Evolutionary conservation across 2,113 vertebrate genomes (phyloP), one percentile per base, ranked within the genome.

Genomic region (Cynopterus brachyotis): DNA sequence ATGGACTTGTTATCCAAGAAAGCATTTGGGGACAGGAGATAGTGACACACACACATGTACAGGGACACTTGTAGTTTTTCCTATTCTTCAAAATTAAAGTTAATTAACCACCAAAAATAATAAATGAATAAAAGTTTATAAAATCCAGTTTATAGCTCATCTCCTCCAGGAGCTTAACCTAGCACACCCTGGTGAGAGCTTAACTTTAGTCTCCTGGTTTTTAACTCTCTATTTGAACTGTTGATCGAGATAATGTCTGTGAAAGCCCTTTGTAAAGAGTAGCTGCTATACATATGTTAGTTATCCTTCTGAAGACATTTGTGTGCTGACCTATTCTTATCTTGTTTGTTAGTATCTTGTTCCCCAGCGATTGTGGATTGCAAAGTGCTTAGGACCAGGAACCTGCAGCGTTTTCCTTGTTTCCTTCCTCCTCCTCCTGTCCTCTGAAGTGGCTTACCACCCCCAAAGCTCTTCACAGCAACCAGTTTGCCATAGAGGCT

Each of bases 251-350:
- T 50, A 70, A 50, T 19, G 47, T 67, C 67, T 70, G 57, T 45
- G 70, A 95, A 96, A 84, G 76, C 60, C 94, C 70, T 72, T 72
- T 50, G 62, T 66, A 60, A 91, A 94, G 81, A 20, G 20, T 60
- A 88, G 62, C n/a, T 59, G 30, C 62, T 72, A 95, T 88, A 57
- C 88, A 67, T 88, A 87, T 94, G 95, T 35, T 96, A 95, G 93
- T 91, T 85, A 22, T 20, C 66, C 75, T 81, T 79, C 69, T n/a
- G 72, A 64, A 86, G 69, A 72, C 30, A 15, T 40, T 42, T 50
- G 75, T 53, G 64, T 81, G 47, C 64, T 72, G 76, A 92, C 50
- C 94, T 69, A 17, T 60, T 84, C 88, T 98, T 76, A 95, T 92
- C 96, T 92, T 57, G 50, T 96, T 62, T 64, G 42, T 80, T 62